These are phyloP conservation scores for Oreochromis aureus DNA, from an alignment of 2,113 vertebrate genomes.

Conservation along the genomic window DNA sequence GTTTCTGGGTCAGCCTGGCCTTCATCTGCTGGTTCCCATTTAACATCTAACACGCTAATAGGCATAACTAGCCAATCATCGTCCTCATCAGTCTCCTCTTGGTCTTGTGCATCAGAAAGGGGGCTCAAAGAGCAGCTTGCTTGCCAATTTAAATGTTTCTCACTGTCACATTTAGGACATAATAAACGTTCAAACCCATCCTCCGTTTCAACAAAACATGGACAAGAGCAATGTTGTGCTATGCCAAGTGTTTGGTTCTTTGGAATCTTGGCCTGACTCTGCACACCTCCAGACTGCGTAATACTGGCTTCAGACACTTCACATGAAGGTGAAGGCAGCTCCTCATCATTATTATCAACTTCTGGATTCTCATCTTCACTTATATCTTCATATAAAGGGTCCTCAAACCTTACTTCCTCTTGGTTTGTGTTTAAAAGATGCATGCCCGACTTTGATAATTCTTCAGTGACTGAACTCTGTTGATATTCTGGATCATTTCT, in stretches of 20 bases:
- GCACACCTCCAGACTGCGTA: background rate
- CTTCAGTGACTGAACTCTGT: slow-evolving; percentile 9
- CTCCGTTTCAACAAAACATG: background rate
- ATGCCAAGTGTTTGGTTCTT: background rate
- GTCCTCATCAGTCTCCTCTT: background rate
- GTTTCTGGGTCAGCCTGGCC: background rate
- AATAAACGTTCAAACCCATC: background rate
- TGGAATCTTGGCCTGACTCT: background rate
- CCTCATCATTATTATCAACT: background rate
- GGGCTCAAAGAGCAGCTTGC: background rate
- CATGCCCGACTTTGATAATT: background rate
- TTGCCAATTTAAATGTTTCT: background rate
- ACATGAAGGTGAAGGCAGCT: background rate
- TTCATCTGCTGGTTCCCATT: background rate
- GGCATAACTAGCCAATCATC: background rate
- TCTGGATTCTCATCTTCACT: background rate
- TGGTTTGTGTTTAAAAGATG: background rate
- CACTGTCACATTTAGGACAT: background rate
- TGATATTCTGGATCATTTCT: background rate
- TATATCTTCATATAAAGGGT: background rate
- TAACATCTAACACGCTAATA: background rate
- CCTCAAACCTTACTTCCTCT: background rate
- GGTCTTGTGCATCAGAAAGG: background rate
- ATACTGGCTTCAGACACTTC: background rate
- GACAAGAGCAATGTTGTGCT: background rate